Conservation (phyloP, 1,140 invertebrate species). For the Drosophila varians region DNA sequence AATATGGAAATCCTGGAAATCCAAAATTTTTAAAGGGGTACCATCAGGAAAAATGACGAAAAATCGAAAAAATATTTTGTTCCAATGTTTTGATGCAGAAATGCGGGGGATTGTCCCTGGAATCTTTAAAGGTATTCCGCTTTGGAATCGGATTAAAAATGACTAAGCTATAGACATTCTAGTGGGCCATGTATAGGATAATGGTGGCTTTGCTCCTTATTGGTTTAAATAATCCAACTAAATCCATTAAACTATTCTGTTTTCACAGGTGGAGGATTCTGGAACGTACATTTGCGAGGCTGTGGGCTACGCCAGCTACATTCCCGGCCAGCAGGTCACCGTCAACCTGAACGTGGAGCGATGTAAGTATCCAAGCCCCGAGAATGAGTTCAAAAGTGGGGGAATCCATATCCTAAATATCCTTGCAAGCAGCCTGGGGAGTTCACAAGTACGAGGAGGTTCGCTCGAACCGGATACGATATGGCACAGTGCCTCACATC, state of each 20-base stretch:
- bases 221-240: no score
- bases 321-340: constrained; percentile 85
- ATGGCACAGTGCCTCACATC: constrained; percentile 82
- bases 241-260: constrained; percentile 1
- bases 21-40: no score
- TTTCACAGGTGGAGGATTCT: constrained; percentile 86
- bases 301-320: constrained; percentile 85
- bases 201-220: no score
- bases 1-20: no score
- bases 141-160: no score
- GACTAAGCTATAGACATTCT: no score
- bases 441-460: constrained; percentile 72
- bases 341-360: constrained; percentile 89
- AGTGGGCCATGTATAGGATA: no score
- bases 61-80: no score
- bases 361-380: constrained; percentile 86
- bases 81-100: no score
- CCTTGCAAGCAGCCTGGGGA: constrained; percentile 81
- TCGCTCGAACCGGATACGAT: constrained; percentile 74
- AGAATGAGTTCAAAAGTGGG: neutral
- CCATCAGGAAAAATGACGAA: no score
- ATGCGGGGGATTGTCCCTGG: no score
- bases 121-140: no score
- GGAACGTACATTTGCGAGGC: constrained; percentile 94
- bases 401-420: neutral